These are phyloP conservation scores for Xiphophorus hellerii DNA, from an alignment of 2,113 vertebrate genomes.

Conservation along the genomic window DNA sequence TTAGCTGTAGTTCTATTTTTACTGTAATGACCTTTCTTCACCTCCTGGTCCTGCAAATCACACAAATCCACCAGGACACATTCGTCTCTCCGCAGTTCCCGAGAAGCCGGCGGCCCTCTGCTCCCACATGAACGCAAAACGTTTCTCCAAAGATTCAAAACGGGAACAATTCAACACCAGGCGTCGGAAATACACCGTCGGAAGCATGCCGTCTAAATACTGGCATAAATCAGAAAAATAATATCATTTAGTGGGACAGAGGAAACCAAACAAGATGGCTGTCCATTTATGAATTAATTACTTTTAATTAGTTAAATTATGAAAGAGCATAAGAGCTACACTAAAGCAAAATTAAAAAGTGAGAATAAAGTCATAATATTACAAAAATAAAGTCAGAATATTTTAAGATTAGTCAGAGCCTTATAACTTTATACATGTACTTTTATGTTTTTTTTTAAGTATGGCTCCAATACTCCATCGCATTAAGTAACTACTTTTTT, in stretches of 20 bases:
- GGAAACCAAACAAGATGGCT: neutral
- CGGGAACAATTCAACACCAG: neutral
- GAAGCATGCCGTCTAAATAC: neutral
- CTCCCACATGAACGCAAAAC: slow-evolving; percentile 10
- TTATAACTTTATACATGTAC: too few species aligned
- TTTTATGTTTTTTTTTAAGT: too few species aligned
- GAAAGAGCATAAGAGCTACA: neutral
- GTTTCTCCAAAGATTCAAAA: slow-evolving; percentile 8
- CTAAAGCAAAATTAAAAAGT: neutral
- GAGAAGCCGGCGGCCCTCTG: slow-evolving; percentile 16
- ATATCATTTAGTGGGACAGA: neutral
- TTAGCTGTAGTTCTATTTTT: slow-evolving; percentile 27
- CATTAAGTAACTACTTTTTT: too few species aligned
- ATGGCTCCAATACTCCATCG: too few species aligned
- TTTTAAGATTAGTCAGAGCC: too few species aligned
- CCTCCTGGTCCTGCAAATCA: slow-evolving; percentile 23
- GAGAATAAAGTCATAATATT: too few species aligned
- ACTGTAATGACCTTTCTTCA: slow-evolving; percentile 1
- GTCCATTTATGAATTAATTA: neutral
- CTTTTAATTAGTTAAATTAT: neutral
- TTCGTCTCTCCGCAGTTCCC: slow-evolving; percentile 38
- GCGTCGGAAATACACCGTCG: neutral
- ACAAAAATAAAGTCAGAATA: too few species aligned
- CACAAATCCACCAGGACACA: slow-evolving; percentile 44
- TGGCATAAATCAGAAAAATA: neutral